Evolutionary conservation across 64 coral and sea anemone species (phyloP), one percentile per base, ranked within the genome.

Genomic region (Pachyseris speciosa): DNA sequence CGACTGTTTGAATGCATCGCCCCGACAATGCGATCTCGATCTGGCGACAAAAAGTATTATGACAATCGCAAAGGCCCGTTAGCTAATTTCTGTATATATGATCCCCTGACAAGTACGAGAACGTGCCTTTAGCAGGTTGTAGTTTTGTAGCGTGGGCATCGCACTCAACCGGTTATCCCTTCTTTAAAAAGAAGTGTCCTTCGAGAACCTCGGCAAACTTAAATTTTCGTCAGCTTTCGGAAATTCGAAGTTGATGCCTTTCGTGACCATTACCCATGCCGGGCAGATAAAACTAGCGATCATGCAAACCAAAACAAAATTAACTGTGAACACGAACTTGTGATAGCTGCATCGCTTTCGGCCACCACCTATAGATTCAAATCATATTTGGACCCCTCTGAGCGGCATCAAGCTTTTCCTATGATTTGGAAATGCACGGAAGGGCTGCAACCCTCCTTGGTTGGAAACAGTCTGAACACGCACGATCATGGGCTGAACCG

Each of bases 301-400:
- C 52, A 63, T n/a, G 20, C 29, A 81, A 55, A 20, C 49, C 33
- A 6, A 41, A 81, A 61, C 77, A 81, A 74, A 70, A 81, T 81
- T 41, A 61, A n/a, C 49, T 13, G 57, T 32, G 28, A 15, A 51
- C 49, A 7, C 49, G 47, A 27, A 67, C 22, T 45, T 74, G 45
- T 44, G 20, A 74, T 48, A 74, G 40, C 13, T 48, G 19, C 41
- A 47, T 13, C 17, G 31, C 6, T 16, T 79, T 79, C 29, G 28
- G 26, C 49, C 5, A 52, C 48, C 30, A 79, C 47, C 29, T 33
- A 57, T 51, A 12, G 47, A 79, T 15, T 36, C 17, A 37, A 36
- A 11, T 79, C 28, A 52, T 47, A 47, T 78, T 78, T 55, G 26
- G 13, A 55, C 57, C 47, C 17, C 6, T 37, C 48, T 1, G 36